Conservation (phyloP, 2,797 vertebrate species). For the Balearica regulorum region DNA sequence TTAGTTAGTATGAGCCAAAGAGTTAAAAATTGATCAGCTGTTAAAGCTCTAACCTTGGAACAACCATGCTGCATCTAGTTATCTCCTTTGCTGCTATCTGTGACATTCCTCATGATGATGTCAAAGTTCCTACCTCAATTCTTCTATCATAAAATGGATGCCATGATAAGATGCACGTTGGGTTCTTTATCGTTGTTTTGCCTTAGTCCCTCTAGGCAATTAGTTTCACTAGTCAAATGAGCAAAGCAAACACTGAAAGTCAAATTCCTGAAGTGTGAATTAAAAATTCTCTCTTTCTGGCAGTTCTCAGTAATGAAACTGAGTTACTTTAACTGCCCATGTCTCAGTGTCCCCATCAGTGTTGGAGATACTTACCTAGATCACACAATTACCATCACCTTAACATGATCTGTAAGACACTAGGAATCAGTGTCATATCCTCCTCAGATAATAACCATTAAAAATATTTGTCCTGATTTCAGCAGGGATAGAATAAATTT, state of each 20-base stretch:
- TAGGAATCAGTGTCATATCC: not conserved
- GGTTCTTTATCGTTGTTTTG: not conserved
- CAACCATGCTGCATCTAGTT: not conserved
- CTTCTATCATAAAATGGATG: not conserved
- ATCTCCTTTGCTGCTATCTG: conserved; percentile 15
- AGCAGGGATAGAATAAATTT: too few relatives aligned
- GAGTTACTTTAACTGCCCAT: not conserved
- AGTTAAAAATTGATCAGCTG: conserved; percentile 12
- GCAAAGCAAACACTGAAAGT: not conserved
- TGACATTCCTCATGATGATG: not conserved
- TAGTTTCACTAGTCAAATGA: not conserved
- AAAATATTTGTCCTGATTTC: not conserved
- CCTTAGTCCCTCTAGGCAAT: not conserved
- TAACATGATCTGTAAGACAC: not conserved
- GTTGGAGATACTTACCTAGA: not conserved
- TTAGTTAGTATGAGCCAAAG: not conserved
- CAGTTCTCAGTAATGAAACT: not conserved
- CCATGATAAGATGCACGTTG: not conserved
- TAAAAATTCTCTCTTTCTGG: not conserved
- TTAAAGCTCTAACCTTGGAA: conserved; percentile 7
- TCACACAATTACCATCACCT: not conserved
- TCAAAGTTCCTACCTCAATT: conserved; percentile 9
- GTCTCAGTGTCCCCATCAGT: not conserved
- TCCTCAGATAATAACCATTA: not conserved
- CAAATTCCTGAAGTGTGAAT: not conserved